A percentile compares a stretch with the other conserved stretches of the same genome.
phyloP scores from a whole-genome alignment of 2,888 invertebrate genomes.

The Agrotis ipsilon region DNA sequence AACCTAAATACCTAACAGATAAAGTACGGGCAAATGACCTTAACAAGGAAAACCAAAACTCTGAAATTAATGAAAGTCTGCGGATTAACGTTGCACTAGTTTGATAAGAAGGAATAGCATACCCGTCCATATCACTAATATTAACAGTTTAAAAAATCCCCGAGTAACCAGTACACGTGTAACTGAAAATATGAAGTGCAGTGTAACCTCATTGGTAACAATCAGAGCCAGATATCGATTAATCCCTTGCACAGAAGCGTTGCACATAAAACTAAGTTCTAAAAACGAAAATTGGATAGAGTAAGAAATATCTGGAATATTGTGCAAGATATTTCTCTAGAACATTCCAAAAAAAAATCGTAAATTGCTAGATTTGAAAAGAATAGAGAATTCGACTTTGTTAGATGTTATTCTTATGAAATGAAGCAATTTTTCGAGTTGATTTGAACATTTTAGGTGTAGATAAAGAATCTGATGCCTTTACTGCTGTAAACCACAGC shows the following conservation, averaged over 20 bases:
- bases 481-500: background rate
- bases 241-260: background rate
- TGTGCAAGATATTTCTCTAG: too few relatives aligned
- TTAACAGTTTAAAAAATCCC: conserved; percentile 9
- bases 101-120: conserved; percentile 9
- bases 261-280: background rate
- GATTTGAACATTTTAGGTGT: background rate
- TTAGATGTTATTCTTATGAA: background rate
- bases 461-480: background rate
- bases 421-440: background rate
- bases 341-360: too few relatives aligned
- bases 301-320: too few relatives aligned
- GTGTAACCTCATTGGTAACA: background rate
- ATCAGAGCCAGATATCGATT: background rate
- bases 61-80: background rate
- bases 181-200: background rate
- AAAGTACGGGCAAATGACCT: background rate
- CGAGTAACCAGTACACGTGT: background rate
- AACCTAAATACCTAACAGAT: background rate
- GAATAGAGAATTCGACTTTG: too few relatives aligned
- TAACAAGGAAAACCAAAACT: background rate
- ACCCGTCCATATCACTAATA: too few relatives aligned
- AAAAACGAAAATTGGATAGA: background rate
- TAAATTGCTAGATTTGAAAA: too few relatives aligned
- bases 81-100: background rate